These are phyloP conservation scores for Phyllostomus discolor DNA, from an alignment of 2,113 vertebrate genomes.

Conservation along the genomic window DNA sequence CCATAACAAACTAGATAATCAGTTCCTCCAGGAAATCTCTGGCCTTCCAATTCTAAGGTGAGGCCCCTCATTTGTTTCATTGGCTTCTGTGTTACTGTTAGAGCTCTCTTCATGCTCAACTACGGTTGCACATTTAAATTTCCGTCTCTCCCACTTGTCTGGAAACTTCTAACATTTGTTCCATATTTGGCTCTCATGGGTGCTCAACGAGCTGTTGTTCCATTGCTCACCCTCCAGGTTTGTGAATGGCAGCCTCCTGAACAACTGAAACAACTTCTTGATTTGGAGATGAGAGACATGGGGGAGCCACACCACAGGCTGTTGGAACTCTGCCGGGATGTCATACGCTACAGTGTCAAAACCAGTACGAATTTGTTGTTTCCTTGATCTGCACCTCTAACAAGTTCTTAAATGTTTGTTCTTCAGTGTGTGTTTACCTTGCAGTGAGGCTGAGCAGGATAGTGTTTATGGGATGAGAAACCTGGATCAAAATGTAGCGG, in stretches of 20 bases:
- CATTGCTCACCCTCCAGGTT: constrained; percentile 77
- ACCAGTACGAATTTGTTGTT: constrained; percentile 79
- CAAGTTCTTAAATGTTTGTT: background rate
- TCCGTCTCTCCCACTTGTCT: background rate
- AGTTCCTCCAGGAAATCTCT: background rate
- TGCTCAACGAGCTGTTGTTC: rapidly evolving
- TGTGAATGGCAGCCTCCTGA: constrained; percentile 88
- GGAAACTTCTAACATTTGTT: background rate
- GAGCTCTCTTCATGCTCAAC: background rate
- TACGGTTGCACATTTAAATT: background rate
- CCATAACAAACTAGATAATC: background rate
- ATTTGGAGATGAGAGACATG: constrained; percentile 84
- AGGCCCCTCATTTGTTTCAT: background rate
- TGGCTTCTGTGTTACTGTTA: background rate
- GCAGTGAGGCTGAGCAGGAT: background rate
- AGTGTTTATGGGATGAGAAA: background rate
- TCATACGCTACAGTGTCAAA: constrained; percentile 90
- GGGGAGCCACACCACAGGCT: constrained; percentile 84
- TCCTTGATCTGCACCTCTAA: background rate
- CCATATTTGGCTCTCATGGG: background rate
- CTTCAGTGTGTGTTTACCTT: constrained; percentile 14
- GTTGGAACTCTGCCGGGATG: constrained; percentile 84
- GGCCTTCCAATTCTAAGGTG: background rate
- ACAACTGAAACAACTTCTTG: constrained; percentile 83
- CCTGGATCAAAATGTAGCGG: background rate